Base-by-base conservation (phyloP, 2,888 invertebrate species). In the Cordilura impudica region DNA sequence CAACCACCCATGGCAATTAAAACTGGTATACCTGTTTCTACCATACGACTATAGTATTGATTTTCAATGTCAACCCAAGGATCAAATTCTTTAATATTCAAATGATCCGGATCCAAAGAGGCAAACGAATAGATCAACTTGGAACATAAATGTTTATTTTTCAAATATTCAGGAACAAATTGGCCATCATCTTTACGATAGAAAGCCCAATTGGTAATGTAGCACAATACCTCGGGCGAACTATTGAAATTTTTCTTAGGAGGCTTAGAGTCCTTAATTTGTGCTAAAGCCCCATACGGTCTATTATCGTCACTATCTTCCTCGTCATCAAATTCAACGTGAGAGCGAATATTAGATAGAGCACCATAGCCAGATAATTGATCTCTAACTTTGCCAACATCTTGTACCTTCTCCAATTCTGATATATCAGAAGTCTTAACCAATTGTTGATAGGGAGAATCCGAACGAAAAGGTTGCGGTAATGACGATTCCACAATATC, bases 1-100 rank as follows among this genome's bases (percentile, higher is more conserved):
- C 98, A 98, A 0, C 98, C 98, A n/a, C 98, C 98, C 66, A 98
- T 88, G 1, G 96, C 96, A 29, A 98, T 90, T 5, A 97, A 88
- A 0, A 96, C 94, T 0, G 90, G 90, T 82, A 93, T 92, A 71
- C 91, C 91, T 14, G 95, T 90, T 0, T 94, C 92, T 0, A 95
- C 94, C 1, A 95, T 92, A 81, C 97, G 91, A 83, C 94, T 93
- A 86, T 97, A 97, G 60, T 96, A 92, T 88, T 94, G 96, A 87
- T 97, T 95, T 58, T 96, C 95, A 23, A 96, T 91, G 88, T 97
- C 97, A 0, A 95, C 94, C 95, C 95, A 96, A 1, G 95, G 94
- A 90, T 97, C 97, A 82, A 96, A 96, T 75, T 96, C 93, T 74
- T 95, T 94, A 12, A 96, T 92, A 1, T 93, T 90, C 18, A 97